phyloP scores from a whole-genome alignment of 2,888 invertebrate genomes.

The Actias luna region DNA sequence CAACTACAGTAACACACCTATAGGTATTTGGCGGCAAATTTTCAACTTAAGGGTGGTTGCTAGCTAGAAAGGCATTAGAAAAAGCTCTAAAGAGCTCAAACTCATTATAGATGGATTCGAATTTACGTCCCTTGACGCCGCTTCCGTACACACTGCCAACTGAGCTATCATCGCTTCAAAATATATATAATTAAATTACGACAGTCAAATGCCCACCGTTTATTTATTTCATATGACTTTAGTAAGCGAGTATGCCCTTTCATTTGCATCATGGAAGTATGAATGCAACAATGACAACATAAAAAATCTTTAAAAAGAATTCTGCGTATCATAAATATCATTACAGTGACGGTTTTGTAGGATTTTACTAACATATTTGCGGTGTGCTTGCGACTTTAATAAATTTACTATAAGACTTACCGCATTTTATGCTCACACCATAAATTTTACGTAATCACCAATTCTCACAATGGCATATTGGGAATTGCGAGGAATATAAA shows the following conservation, averaged over 20 bases:
- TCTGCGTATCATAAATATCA: conserved; percentile 58
- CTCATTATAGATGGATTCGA: no score
- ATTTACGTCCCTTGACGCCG: no score
- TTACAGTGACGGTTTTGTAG: conserved; percentile 57
- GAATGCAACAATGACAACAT: conserved; percentile 58
- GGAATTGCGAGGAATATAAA: conserved; percentile 27
- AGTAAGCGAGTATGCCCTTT: conserved; percentile 36
- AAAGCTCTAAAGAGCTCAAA: no score
- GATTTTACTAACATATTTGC: conserved; percentile 49
- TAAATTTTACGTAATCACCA: conserved; percentile 31
- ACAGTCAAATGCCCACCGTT: not conserved
- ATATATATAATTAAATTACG: no score
- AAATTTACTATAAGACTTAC: conserved; percentile 39
- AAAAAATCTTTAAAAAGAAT: conserved; percentile 48
- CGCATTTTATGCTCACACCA: conserved; percentile 27
- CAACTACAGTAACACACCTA: no score
- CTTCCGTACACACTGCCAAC: no score
- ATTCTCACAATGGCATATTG: conserved; percentile 28
- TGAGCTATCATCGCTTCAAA: no score
- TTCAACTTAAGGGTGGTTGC: no score
- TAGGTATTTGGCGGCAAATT: no score
- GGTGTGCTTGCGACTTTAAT: conserved; percentile 39
- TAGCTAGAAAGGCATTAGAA: no score
- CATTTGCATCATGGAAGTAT: conserved; percentile 45
- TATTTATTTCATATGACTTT: conserved; percentile 29